phyloP scores from a whole-genome alignment of 2,888 invertebrate genomes.

The Uloborus plumipes region DNA sequence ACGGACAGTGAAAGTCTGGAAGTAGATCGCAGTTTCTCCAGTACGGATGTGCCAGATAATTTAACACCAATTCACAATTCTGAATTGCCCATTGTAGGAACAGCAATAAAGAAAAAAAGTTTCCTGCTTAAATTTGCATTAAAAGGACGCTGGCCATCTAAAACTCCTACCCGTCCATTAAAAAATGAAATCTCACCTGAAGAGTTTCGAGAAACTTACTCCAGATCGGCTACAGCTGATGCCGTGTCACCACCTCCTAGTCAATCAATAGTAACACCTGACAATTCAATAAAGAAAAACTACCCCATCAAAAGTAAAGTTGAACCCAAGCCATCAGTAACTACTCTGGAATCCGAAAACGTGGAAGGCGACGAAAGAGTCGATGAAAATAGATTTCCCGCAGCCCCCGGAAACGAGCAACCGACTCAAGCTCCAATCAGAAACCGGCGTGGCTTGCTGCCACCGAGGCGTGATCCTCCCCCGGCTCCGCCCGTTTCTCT shows the following conservation, averaged over 20 bases:
- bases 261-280: slow-evolving; percentile 35
- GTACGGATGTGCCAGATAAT: slow-evolving; percentile 26
- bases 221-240: slow-evolving; percentile 39
- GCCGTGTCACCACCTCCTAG: slow-evolving; percentile 40
- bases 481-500: slow-evolving; percentile 40
- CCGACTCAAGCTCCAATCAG: slow-evolving; percentile 18
- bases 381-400: slow-evolving; percentile 7
- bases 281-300: slow-evolving; percentile 15
- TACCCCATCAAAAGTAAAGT: slow-evolving; percentile 12
- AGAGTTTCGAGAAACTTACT: slow-evolving; percentile 68
- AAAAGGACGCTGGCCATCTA: slow-evolving; percentile 68
- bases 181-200: slow-evolving; percentile 67
- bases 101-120: slow-evolving; percentile 67
- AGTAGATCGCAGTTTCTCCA: slow-evolving; percentile 54
- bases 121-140: slow-evolving; percentile 68
- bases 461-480: slow-evolving; percentile 53
- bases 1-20: slow-evolving; percentile 62
- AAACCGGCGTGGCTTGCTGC: slow-evolving; percentile 33
- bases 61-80: slow-evolving; percentile 15
- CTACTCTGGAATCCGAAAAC: slow-evolving; percentile 10
- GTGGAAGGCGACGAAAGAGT: slow-evolving; percentile 26
- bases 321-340: slow-evolving; percentile 24
- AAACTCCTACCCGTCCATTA: slow-evolving; percentile 65
- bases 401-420: slow-evolving; percentile 27
- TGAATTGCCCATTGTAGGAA: slow-evolving; percentile 28